phyloP scores from a whole-genome alignment of 2,797 vertebrate genomes.

The Pterois miles region DNA sequence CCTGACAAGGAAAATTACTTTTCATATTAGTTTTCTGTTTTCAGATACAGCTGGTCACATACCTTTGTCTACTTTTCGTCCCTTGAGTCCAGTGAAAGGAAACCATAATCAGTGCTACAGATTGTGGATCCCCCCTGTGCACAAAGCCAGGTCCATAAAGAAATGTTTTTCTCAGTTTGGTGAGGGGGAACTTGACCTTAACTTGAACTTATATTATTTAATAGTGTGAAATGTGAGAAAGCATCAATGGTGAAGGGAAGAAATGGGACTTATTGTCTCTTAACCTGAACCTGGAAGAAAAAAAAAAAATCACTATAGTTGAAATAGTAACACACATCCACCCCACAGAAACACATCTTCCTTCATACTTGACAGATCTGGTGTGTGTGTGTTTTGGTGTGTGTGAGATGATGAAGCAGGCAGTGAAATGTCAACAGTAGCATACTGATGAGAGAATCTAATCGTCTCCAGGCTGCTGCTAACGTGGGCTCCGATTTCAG shows the following conservation, averaged over 20 bases:
- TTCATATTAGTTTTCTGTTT: no score
- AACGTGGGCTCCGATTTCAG: constrained; percentile 4
- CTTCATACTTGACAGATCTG: constrained; percentile 3
- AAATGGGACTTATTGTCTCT: background rate
- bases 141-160: no score
- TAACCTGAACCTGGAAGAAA: background rate
- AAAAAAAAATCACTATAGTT: background rate
- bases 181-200: no score
- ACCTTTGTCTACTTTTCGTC: no score
- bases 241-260: background rate
- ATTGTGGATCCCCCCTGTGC: no score
- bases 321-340: background rate
- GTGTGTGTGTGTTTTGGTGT: background rate
- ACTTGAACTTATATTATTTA: background rate
- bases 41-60: no score
- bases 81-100: no score
- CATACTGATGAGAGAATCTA: constrained; percentile 72
- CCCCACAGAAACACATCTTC: background rate
- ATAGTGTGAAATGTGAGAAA: background rate
- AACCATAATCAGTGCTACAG: no score
- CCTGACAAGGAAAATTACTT: no score
- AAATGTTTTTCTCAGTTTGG: no score
- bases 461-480: constrained; percentile 42
- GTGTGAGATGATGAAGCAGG: constrained; percentile 14
- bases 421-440: constrained; percentile 54